Evolutionary conservation across 2,888 invertebrate species (phyloP), one percentile per base, ranked within the genome.

Genomic region (Lepidochitona cinerea): DNA sequence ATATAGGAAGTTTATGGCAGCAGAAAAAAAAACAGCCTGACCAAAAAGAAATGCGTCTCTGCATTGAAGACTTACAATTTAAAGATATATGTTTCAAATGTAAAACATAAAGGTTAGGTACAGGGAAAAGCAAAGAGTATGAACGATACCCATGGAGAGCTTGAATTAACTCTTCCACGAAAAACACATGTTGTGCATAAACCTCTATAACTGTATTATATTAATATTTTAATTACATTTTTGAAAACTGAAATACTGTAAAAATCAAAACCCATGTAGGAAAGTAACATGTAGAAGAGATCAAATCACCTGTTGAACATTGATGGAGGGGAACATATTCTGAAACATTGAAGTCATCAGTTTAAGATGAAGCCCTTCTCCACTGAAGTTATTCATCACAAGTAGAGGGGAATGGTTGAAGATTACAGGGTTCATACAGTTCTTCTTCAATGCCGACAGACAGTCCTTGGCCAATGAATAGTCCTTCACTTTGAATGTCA

Each of bases 321-420:
- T 98, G 71, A 99, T 97, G 0, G 96, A 95, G 0, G 99, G 99
- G 89, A 99, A 99, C 97, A 99, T 97, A 87, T 98, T 98, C 92
- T 99, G 98, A 89, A 99, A 97, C 93, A 97, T 97, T 18, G 96
- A 95, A 3, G 98, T 95, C 94, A 98, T 96, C 26, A 99, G 92
- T 75, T 89, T 87, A n/a, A 87, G 78, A 64, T 89, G 86, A 73
- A 83, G 79, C 41, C 95, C 96, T 89, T 97, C 96, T 0, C 96
- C 96, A 26, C 94, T 95, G 89, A 98, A 97, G 71, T 90, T 90
- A 76, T 92, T 92, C 89, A 92, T 90, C 49, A 99, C 94, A 14
- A 99, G 94, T 18, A 99, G 92, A 0, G 99, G 98, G 0, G 97
- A 95, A 85, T 95, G 94, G 83, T 95, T 94, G 89, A 96, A 99